Percentiles rank a stretch among this genome's conserved stretches.
Conservation (phyloP, 2,888 invertebrate species). For the Mimachlamys varia region DNA sequence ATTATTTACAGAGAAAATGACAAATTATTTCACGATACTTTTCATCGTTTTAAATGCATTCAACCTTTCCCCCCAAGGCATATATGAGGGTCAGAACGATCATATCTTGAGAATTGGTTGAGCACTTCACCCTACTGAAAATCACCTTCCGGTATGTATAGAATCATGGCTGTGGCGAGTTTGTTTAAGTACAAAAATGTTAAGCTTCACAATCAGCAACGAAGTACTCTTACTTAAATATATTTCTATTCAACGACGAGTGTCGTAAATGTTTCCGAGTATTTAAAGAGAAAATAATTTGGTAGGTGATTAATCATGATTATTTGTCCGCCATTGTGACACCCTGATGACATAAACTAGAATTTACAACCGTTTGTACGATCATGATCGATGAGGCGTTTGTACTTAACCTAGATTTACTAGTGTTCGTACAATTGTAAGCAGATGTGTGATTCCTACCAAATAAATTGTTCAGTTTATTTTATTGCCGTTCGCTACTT, state of each 20-base stretch:
- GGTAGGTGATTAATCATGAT: conserved; percentile 3
- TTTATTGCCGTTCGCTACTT: neutral
- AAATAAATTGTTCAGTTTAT: neutral
- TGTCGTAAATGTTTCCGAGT: neutral
- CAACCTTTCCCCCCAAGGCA: neutral
- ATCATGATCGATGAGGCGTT: neutral
- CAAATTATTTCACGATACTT: too few species aligned
- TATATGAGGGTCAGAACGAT: neutral
- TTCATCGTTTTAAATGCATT: too few species aligned
- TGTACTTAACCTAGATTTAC: neutral
- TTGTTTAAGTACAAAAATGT: neutral
- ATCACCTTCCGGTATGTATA: neutral
- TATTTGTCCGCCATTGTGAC: neutral
- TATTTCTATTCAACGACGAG: neutral
- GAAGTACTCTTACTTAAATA: neutral
- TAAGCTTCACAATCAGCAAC: neutral
- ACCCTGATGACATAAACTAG: neutral
- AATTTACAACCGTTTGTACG: neutral
- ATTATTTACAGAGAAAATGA: too few species aligned
- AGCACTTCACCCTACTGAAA: neutral
- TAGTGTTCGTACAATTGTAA: neutral
- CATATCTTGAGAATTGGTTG: neutral
- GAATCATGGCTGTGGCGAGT: neutral
- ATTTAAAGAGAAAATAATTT: conserved; percentile 7
- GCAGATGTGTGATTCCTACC: neutral